Evolutionary conservation across 2,113 vertebrate genomes (phyloP), one percentile per base, ranked within the genome.

Genomic region (Heterochromis multidens): DNA sequence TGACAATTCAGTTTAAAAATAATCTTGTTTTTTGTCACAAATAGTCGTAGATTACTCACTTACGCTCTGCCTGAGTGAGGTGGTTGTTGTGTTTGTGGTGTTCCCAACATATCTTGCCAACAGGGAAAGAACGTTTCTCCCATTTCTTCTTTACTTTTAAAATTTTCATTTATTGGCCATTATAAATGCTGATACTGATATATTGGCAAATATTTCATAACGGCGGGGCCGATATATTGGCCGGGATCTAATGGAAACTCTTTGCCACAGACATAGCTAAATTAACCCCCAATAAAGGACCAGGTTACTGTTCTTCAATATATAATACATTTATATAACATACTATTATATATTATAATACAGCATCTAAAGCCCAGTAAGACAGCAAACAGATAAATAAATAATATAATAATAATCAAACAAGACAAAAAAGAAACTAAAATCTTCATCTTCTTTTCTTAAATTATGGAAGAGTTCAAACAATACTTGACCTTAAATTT

Each of bases 131-230:
- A 6, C 14, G 25, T 70, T 11, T 70, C 43, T 43, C 37, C n/a
- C 40, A 37, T 43, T 25, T 70, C 37, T 70, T 23, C 1, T 70
- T 27, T 70, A 46, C 37, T 70, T 70, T 17, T 4, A 19, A 0
- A 0, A 0, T 1, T 3, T 70, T 70, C 1, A 70, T 70, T 70
- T 70, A 70, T 23, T 67, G 63, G n/a, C n/a, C 0, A 7, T 70
- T 70, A 46, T 27, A 70, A 46, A 46, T 17, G 14, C 37, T 43
- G 10, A 46, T 46, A 70, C 43, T 27, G 14, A 70, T 25, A 43
- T 25, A 10, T 40, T 67, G 25, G n/a, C 16, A 67, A 43, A 67
- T 67, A 67, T 70, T 27, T 46, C 10, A 70, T 23, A 46, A 1
- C 3, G 2, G 21, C 40, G 62, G 23, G 62, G 35, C 62, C 2